A percentile compares a stretch with the other conserved stretches of the same genome.
Evolutionary conservation across 1,140 invertebrate species (phyloP).

Genomic region (Eufriesea mexicana): DNA sequence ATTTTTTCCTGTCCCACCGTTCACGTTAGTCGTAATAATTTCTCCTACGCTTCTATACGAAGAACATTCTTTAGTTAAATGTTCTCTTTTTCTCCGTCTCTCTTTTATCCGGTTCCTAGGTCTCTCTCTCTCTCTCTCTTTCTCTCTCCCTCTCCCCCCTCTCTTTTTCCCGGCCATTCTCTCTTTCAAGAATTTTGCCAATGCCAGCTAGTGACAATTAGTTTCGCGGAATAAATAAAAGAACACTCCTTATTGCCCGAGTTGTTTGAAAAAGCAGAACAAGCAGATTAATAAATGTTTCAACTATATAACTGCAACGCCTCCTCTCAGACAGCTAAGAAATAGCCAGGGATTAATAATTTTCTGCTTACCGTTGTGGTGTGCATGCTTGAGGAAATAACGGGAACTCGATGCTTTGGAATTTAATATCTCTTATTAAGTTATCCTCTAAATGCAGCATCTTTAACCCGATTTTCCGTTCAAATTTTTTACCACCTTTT

Average conservation of each 20-base stretch:
- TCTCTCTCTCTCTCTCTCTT: not conserved
- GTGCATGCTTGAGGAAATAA: not conserved
- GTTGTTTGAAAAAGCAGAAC: not conserved
- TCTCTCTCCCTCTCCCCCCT: not conserved
- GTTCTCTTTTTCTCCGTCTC: not conserved
- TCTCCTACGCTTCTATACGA: constrained; percentile 4
- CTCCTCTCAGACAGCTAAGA: not conserved
- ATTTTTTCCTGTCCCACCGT: constrained; percentile 24
- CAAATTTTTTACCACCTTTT: too few species aligned
- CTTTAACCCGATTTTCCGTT: too few species aligned
- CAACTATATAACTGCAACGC: not conserved
- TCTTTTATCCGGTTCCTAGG: too few species aligned
- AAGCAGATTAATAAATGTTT: not conserved
- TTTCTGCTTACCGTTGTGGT: not conserved
- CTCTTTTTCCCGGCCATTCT: not conserved
- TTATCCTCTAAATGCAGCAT: not conserved
- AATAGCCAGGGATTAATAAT: not conserved
- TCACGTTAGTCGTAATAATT: constrained; percentile 37
- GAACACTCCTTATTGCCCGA: not conserved
- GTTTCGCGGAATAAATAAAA: constrained; percentile 8
- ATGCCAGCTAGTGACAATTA: constrained; percentile 4
- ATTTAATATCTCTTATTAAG: not conserved
- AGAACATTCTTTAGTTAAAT: constrained; percentile 6
- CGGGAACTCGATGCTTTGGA: not conserved
- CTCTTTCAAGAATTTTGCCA: not conserved